Base-by-base conservation (phyloP, 1,140 invertebrate genomes). In the Diuraphis noxia region DNA sequence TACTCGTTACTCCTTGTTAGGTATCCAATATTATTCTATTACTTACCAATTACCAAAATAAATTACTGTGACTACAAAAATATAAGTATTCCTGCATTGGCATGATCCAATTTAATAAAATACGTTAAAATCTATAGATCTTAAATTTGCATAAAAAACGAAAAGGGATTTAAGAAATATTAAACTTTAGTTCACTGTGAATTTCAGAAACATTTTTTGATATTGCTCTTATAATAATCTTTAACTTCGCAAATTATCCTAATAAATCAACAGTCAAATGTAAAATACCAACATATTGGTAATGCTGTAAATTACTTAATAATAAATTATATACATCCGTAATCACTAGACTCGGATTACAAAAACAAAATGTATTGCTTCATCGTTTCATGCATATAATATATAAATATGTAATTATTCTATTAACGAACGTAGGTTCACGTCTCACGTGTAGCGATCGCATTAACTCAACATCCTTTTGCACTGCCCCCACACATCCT, bases 401-500 rank as follows among this genome's bases (percentile, higher is more conserved):
- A 10, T 25, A 38, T 38, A 25, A 81, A 49, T 86, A 38, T 10
- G 38, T 86, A 86, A 86, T 86, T 52, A 86, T 86, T 52, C 19
- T 21, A 86, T 86, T 49, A 86, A 34, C n/a, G 84, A 30, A 41
- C 36, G 30, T 82, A 82, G 81, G 40, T 41, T 30, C 23, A 30
- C 36, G 30, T 85, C 30, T 85, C 82, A 36, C 84, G 43, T 86
- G 43, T 49, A 30, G n/a, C 10, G 84, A 49, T 49, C 84, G 43
- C 30, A 41, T 86, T 86, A 49, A 86, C 84, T 49, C n/a, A 19
- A 49, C 43, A 86, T 86, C 84, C 84, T 86, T 49, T 46, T 86
- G 36, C n/a, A 10, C 84, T 49, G 17, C 84, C 84, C 84, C 84
- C 84, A 46, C 84, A 40, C 84, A 49, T 86, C 82, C 30, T 30